These are phyloP conservation scores for Sitobion miscanthi DNA, from an alignment of 1,140 invertebrate species.

Conservation along the genomic window DNA sequence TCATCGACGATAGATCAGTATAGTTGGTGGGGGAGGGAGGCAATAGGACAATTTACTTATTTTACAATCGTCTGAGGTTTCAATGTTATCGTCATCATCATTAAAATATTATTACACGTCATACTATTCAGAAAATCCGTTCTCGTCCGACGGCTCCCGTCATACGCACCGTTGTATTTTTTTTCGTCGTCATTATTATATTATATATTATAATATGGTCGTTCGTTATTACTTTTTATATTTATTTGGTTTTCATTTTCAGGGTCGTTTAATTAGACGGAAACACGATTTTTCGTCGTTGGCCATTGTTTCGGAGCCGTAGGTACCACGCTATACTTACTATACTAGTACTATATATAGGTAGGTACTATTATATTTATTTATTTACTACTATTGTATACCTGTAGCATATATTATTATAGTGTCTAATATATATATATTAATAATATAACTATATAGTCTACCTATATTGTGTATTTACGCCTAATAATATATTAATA, in stretches of 20 bases:
- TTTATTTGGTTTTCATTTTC: neutral
- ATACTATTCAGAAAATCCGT: neutral
- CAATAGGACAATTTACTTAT: neutral
- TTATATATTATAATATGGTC: neutral
- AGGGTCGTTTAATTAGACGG: conserved; percentile 11
- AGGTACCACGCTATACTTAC: neutral
- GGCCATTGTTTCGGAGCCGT: neutral
- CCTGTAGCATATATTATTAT: no score
- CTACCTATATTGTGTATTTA: no score
- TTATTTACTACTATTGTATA: no score
- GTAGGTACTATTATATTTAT: no score
- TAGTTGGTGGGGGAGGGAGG: no score
- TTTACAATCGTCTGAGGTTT: neutral
- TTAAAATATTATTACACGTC: neutral
- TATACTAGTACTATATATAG: neutral
- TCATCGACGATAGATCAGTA: neutral
- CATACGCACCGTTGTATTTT: neutral
- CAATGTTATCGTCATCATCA: neutral
- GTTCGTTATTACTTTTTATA: conserved; percentile 26
- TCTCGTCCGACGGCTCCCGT: neutral
- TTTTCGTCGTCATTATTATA: neutral
- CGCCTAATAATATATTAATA: no score
- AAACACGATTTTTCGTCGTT: neutral
- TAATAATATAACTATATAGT: no score
- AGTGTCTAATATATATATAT: no score